Conservation (phyloP, 2,888 invertebrate genomes). For the Eupithecia insigniata region DNA sequence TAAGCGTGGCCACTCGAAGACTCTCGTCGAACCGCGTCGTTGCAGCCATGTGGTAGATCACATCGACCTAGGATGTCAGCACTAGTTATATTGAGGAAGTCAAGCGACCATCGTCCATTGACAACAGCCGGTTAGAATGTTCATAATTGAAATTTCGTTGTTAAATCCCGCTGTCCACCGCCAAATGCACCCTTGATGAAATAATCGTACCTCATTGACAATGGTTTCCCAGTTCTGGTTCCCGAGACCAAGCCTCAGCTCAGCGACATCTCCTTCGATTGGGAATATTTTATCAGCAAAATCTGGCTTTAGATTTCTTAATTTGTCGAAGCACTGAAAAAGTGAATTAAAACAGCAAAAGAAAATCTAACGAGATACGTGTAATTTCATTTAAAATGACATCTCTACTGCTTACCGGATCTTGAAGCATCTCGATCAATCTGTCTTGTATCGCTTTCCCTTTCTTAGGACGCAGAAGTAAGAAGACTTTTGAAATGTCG, state of each 20-base stretch:
- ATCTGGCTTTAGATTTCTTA: slow-evolving; percentile 16
- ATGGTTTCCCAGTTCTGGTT: slow-evolving; percentile 22
- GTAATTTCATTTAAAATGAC: not conserved
- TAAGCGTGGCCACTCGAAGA: slow-evolving; percentile 90
- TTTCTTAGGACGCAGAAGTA: slow-evolving; percentile 22
- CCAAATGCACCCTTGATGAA: not conserved
- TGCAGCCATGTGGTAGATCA: slow-evolving; percentile 72
- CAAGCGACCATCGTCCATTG: too few species aligned
- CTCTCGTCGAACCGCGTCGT: slow-evolving; percentile 91
- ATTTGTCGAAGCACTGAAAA: slow-evolving; percentile 20
- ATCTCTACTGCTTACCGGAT: slow-evolving; percentile 19
- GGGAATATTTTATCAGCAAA: slow-evolving; percentile 16
- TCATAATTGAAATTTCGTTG: too few species aligned
- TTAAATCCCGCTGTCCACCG: too few species aligned
- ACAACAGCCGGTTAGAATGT: too few species aligned
- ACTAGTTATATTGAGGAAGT: not conserved
- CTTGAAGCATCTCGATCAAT: slow-evolving; percentile 16
- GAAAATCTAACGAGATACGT: too few species aligned
- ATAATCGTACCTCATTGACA: slow-evolving; percentile 14
- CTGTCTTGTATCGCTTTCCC: slow-evolving; percentile 14
- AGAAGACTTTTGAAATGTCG: slow-evolving; percentile 11
- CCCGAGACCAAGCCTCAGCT: slow-evolving; percentile 21
- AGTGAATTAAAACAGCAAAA: too few species aligned
- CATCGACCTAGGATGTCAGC: slow-evolving; percentile 39
- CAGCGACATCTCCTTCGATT: slow-evolving; percentile 21